Evolutionary conservation across 2,888 invertebrate species (phyloP).

Genomic region (Molanna angustata): DNA sequence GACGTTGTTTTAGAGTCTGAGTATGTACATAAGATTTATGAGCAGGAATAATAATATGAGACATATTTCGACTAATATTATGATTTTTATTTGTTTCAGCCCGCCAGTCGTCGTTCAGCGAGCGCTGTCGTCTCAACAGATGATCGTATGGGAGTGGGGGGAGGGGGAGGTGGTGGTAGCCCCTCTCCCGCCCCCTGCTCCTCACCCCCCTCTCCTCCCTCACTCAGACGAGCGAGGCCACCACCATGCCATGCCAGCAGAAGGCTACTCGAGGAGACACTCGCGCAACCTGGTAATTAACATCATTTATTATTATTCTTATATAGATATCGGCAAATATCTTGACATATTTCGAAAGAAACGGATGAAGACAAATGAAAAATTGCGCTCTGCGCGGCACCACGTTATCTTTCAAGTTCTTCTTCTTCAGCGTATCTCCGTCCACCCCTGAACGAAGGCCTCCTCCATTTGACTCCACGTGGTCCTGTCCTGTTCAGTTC

Average conservation of each 20-base stretch:
- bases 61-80: no score
- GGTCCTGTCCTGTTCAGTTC: no score
- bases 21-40: not conserved
- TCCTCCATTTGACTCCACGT: no score
- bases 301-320: no score
- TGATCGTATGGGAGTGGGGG: constrained; percentile 39
- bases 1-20: not conserved
- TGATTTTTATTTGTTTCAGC: constrained; percentile 15
- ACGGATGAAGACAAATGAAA: no score
- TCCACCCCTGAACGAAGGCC: no score
- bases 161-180: constrained; percentile 44
- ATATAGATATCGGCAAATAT: no score
- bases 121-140: constrained; percentile 35
- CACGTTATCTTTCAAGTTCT: no score
- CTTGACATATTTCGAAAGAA: no score
- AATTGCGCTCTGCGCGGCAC: no score
- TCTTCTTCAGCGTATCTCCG: no score
- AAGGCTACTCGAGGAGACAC: constrained; percentile 65
- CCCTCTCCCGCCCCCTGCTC: constrained; percentile 43
- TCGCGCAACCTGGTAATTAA: constrained; percentile 58
- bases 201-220: constrained; percentile 43
- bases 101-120: constrained; percentile 36
- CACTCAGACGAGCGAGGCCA: constrained; percentile 45
- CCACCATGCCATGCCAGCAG: constrained; percentile 58
- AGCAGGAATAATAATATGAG: no score